phyloP scores from a whole-genome alignment of 2,113 vertebrate genomes.

The Podarcis cretensis region DNA sequence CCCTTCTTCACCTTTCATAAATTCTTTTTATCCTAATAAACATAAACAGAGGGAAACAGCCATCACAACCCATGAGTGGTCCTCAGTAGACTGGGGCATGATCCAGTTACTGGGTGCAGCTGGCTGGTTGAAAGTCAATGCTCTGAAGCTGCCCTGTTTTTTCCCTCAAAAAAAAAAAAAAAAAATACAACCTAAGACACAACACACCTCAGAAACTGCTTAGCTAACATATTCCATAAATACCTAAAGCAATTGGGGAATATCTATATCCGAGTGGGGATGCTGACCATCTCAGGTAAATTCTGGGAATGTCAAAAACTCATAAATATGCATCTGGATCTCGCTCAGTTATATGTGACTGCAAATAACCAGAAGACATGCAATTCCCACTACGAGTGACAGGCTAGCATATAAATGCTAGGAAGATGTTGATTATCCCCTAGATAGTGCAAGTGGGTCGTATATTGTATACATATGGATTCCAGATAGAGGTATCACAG shows the following conservation, averaged over 20 bases:
- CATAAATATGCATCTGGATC: not conserved
- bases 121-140: not conserved
- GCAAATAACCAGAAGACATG: not conserved
- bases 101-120: too few species aligned
- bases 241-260: too few species aligned
- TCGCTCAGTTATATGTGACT: not conserved
- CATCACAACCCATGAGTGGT: not conserved
- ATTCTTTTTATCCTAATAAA: not conserved
- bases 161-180: too few species aligned
- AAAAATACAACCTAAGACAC: too few species aligned
- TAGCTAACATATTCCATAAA: not conserved
- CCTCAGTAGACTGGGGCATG: not conserved
- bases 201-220: too few species aligned
- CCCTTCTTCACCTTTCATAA: not conserved
- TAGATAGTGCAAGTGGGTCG: too few species aligned
- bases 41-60: not conserved
- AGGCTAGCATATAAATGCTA: too few species aligned
- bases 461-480: not conserved
- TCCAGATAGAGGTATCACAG: not conserved
- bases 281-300: too few species aligned
- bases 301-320: not conserved
- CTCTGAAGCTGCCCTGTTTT: not conserved
- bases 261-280: not conserved
- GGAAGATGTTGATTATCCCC: too few species aligned
- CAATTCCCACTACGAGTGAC: too few species aligned